Percentiles rank a stretch among this genome's conserved stretches.
Evolutionary conservation across 2,113 vertebrate genomes (phyloP).

Genomic region (Parotia lawesii): DNA sequence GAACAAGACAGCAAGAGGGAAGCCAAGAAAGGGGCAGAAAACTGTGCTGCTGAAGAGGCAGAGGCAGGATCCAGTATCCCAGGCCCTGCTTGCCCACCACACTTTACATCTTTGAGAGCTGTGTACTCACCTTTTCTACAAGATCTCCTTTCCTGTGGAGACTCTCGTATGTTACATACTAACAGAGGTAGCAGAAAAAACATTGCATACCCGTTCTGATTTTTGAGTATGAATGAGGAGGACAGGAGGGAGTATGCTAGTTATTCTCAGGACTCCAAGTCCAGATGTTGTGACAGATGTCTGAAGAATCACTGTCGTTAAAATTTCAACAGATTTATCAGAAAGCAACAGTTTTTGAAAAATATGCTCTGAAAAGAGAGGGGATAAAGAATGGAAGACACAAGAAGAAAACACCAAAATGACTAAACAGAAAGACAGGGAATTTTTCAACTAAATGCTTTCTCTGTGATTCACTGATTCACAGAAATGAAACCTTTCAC

Average conservation of each 20-base stretch:
- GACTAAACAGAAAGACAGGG: not conserved
- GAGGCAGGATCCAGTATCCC: not conserved
- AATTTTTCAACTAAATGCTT: not conserved
- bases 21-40: not conserved
- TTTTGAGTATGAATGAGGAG: not conserved
- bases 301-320: not conserved
- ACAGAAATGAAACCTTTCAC: not conserved
- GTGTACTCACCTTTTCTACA: not conserved
- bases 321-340: not conserved
- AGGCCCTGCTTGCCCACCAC: not conserved
- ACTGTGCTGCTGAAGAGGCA: not conserved
- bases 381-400: not conserved
- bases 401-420: not conserved
- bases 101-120: not conserved
- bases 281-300: constrained; percentile 13
- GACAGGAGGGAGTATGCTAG: not conserved
- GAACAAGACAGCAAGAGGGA: not conserved
- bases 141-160: not conserved
- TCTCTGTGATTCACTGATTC: not conserved
- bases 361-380: not conserved
- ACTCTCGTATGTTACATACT: rapidly evolving
- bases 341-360: not conserved
- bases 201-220: rapidly evolving
- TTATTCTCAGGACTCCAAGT: not conserved
- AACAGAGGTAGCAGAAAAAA: not conserved